phyloP scores from a whole-genome alignment of 2,797 vertebrate species.

The Craterocephalus amniculus region DNA sequence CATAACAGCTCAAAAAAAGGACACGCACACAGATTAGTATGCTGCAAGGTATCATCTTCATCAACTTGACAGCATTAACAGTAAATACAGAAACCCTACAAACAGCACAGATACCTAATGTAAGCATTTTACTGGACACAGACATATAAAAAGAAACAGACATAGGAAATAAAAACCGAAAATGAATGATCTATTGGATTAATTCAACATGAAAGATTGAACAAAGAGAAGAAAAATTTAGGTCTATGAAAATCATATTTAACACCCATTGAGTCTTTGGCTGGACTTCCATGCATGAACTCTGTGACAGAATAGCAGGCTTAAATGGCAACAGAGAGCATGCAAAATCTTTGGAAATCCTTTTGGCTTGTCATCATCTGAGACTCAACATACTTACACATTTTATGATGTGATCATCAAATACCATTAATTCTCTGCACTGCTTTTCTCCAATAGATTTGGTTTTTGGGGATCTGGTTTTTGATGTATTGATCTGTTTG shows the following conservation, averaged over 20 bases:
- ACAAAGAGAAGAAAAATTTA: background rate
- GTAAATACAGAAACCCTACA: background rate
- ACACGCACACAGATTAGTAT: background rate
- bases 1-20: background rate
- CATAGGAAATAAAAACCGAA: background rate
- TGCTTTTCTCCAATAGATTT: constrained; percentile 5
- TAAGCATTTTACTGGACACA: too few relatives aligned
- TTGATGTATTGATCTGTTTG: background rate
- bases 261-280: background rate
- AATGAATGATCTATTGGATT: background rate
- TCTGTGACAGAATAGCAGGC: constrained; percentile 23
- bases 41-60: background rate
- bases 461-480: background rate
- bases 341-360: constrained; percentile 29
- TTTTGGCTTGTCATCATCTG: constrained; percentile 29
- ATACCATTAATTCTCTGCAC: constrained; percentile 6
- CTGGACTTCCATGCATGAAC: constrained; percentile 24
- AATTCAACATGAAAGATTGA: background rate
- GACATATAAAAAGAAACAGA: background rate
- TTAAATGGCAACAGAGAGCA: constrained; percentile 15
- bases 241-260: background rate
- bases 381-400: constrained; percentile 5
- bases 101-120: background rate
- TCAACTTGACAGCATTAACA: background rate
- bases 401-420: background rate